Percentiles rank a stretch among this genome's conserved stretches.
Evolutionary conservation across 2,113 vertebrate genomes (phyloP).

Genomic region (Hydrochoerus hydrochaeris): DNA sequence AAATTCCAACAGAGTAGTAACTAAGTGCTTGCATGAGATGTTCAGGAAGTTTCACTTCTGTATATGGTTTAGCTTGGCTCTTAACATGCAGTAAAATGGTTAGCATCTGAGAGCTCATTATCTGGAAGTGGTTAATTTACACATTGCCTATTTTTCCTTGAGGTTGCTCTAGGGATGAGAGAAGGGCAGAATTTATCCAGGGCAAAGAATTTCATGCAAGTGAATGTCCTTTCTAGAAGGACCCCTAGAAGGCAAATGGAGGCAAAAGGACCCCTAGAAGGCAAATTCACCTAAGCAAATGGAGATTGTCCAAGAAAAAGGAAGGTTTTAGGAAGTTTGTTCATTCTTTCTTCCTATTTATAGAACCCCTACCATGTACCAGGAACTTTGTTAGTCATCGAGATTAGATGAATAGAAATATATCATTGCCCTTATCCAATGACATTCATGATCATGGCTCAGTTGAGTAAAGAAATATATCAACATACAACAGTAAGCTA

Average conservation of each 20-base stretch:
- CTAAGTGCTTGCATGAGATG: neutral
- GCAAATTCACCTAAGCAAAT: conserved; percentile 38
- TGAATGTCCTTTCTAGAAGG: conserved; percentile 3
- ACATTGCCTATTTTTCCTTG: conserved; percentile 41
- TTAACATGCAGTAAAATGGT: conserved; percentile 29
- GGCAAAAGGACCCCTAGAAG: neutral
- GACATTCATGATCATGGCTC: neutral
- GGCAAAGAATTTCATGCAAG: conserved; percentile 34
- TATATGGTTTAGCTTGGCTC: conserved; percentile 62
- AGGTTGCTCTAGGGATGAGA: neutral
- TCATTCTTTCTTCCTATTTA: neutral
- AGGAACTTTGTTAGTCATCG: neutral
- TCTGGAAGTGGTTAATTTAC: conserved; percentile 61
- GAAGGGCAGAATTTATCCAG: neutral
- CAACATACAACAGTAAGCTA: neutral
- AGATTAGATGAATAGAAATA: neutral
- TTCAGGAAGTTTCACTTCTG: conserved; percentile 63
- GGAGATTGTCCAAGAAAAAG: neutral
- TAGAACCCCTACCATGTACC: neutral
- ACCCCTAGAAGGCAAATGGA: neutral
- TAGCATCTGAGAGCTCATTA: conserved; percentile 50
- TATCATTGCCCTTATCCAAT: neutral
- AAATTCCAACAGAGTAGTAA: conserved; percentile 19
- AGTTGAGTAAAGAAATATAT: neutral
- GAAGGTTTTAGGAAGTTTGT: neutral